Evolutionary conservation across 2,888 invertebrate genomes (phyloP), one percentile per base, ranked within the genome.

Genomic region (Meteorus cinctellus): DNA sequence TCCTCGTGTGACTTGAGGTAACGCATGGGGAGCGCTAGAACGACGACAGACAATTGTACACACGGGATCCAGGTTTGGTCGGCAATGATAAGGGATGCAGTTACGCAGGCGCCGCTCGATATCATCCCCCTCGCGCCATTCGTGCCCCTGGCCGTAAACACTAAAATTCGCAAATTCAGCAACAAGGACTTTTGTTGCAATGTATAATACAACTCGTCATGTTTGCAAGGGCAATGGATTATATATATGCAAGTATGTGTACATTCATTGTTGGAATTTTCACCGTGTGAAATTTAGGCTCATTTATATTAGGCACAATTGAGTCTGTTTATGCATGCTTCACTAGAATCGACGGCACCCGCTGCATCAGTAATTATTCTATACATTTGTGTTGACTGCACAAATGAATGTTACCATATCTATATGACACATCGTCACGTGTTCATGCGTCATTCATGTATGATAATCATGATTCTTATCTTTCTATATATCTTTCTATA

Each of bases 101-200:
- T 65, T 27, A 82, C 85, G 85, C 87, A 86, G 77, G 81, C 85
- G 85, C 86, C 87, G 86, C 85, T 87, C 87, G 84, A 86, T 86
- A 87, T 77, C 76, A 74, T 74, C 81, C 81, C 80, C 79, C 78
- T 75, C 72, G 74, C 71, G 66, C 41, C 79, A 63, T 70, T 74
- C 70, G 68, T 76, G 51, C 71, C 27, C 60, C 72, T 70, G 60
- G 27, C 74, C 71, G 68, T 27, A 71, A 72, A 48, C 60, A 68
- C 65, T 66, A 55, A 55, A 55, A 55, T 55, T 62, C 31, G 62
- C 62, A 14, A 62, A 62, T 29, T 62, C 62, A 55, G 55, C 27
- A 29, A 62, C 62, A 62, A 62, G 62, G 62, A 62, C 62, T 62
- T 31, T 31, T 19, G 19, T 55, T 8, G n/a, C 2, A 24, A 8